Base-by-base conservation (phyloP, 2,113 vertebrate species). In the Agelaius tricolor region DNA sequence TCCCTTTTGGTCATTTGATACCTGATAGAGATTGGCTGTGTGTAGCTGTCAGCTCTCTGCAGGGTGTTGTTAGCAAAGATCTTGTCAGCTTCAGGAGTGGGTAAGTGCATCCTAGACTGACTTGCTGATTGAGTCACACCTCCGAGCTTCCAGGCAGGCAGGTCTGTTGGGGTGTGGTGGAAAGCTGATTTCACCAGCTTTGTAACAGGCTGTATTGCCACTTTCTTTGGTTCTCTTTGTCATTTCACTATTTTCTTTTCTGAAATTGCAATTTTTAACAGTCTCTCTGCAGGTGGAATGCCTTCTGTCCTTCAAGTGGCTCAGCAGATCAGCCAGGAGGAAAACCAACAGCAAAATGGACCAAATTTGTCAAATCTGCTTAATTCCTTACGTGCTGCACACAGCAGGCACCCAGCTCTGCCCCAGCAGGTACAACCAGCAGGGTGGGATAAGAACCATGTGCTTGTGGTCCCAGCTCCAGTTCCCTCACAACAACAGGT, bases 261-360 rank as follows among this genome's bases (percentile, higher is more conserved):
- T 26, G 19, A 59, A 84, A 69, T 31, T 7, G 41, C 27, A 9
- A 2, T 62, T 57, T 65, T 27, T 5, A 26, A 37, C 55, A 91
- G 31, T 96, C 95, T 71, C 95, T 93, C 95, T 97, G 73, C 97
- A 99, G 99, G 98, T 95, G 98, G 98, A 93, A 98, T 99, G 98
- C 98, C 97, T 84, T 97, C 98, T 35, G 97, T 97, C 74, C 98
- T 98, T 51, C 98, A 98, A 93, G 94, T 97, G 3, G 91, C 98
- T 52, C 98, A 99, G 87, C 98, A 98, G 44, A 80, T 98, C 52
- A 98, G 98, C 55, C 98, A 98, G 97, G 98, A 99, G 94, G 98
- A 98, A 96, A 99, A 93, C 71, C 98, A 98, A 90, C 98, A 98
- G 75, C 98, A 98, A 66, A 99, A 98, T 2, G 99, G 99, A 85